Conservation (phyloP, 1,140 invertebrate species). For the Pogonomyrmex californicus region DNA sequence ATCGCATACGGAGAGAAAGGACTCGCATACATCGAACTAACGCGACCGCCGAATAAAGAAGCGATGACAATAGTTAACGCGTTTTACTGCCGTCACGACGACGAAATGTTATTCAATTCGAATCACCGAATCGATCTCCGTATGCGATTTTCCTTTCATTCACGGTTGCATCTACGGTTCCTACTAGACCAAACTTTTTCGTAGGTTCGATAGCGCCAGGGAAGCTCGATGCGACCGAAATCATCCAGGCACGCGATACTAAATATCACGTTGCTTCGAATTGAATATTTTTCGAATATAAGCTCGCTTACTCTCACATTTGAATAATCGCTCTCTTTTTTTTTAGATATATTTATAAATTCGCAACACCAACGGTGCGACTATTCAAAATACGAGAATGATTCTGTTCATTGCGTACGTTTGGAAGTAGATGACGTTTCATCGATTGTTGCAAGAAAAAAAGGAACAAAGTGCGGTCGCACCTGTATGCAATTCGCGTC, state of each 20-base stretch:
- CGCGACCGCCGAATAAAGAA: neutral
- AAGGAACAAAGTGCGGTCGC: neutral
- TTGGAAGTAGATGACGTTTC: constrained; percentile 8
- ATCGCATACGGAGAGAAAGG: constrained; percentile 16
- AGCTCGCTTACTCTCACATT: constrained; percentile 1
- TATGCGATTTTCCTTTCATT: constrained; percentile 17
- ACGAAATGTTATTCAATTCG: constrained; percentile 25
- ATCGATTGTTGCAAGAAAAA: neutral
- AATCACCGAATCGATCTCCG: constrained; percentile 41
- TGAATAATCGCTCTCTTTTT: constrained; percentile 19
- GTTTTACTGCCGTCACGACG: constrained; percentile 34
- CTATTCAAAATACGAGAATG: constrained; percentile 16
- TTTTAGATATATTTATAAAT: constrained; percentile 48
- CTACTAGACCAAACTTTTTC: constrained; percentile 50
- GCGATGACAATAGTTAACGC: constrained; percentile 11
- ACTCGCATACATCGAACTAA: neutral
- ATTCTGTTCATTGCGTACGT: neutral
- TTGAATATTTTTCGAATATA: constrained; percentile 25
- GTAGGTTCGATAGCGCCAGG: constrained; percentile 29
- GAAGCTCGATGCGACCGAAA: constrained; percentile 23
- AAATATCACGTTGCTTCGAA: constrained; percentile 38
- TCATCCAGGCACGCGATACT: constrained; percentile 1
- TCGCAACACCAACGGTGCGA: neutral
- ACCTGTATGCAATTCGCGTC: neutral
- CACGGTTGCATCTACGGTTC: constrained; percentile 53